phyloP scores from a whole-genome alignment of 2,888 invertebrate species.

The Hirtodrosophila duncani region DNA sequence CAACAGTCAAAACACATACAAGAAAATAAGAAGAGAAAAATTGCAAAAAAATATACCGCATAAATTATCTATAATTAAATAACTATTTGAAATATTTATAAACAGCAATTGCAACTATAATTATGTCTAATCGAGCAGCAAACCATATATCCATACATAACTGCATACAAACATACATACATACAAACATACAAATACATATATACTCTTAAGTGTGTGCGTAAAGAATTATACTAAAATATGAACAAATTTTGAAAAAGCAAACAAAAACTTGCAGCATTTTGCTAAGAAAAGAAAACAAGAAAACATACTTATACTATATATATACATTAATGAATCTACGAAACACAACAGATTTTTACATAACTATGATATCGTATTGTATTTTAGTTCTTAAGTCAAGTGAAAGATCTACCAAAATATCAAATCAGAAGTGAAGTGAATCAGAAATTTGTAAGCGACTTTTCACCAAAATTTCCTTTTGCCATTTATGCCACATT shows the following conservation, averaged over 20 bases:
- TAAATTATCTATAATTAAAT: slow-evolving; percentile 45
- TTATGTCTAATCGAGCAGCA: slow-evolving; percentile 31
- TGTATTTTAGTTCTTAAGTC: slow-evolving; percentile 54
- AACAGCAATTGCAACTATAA: slow-evolving; percentile 6
- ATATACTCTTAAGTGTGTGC: slow-evolving; percentile 27
- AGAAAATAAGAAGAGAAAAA: not conserved
- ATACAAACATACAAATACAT: slow-evolving; percentile 10
- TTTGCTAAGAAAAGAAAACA: slow-evolving; percentile 2
- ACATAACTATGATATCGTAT: too few relatives aligned
- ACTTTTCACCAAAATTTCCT: slow-evolving; percentile 31
- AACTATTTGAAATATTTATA: slow-evolving; percentile 65
- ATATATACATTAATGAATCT: slow-evolving; percentile 31
- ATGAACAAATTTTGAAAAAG: slow-evolving; percentile 8
- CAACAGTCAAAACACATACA: slow-evolving; percentile 5
- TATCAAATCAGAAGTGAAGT: slow-evolving; percentile 43
- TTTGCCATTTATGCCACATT: slow-evolving; percentile 58
- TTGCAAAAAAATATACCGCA: slow-evolving; percentile 38
- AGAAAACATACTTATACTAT: slow-evolving; percentile 18
- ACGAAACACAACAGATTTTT: slow-evolving; percentile 50
- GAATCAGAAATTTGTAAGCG: slow-evolving; percentile 18
- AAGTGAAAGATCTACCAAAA: slow-evolving; percentile 53
- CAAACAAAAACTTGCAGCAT: not conserved
- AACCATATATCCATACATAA: slow-evolving; percentile 31
- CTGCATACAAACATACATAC: slow-evolving; percentile 22
- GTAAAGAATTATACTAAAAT: slow-evolving; percentile 25